A percentile compares a stretch with the other conserved stretches of the same genome.
Conservation (phyloP, 1,140 invertebrate genomes). For the Marisa cornuarietis region DNA sequence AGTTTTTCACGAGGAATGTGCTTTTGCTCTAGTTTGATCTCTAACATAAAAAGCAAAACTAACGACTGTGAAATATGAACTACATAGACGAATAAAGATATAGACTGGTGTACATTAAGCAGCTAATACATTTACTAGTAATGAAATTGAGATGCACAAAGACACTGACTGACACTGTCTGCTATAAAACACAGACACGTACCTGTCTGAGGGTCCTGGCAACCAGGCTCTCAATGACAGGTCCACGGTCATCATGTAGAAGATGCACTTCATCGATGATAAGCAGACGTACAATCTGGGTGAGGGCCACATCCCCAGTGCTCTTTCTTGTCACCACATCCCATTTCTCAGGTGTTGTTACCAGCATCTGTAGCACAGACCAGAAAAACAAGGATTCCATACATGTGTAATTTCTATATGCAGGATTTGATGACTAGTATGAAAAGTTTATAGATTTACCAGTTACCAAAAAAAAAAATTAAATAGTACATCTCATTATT, state of each 20-base stretch:
- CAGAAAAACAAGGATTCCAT: too few species aligned
- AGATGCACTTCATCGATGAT: slow-evolving; percentile 99
- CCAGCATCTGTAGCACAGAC: slow-evolving; percentile 77
- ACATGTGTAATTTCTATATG: too few species aligned
- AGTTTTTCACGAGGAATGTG: too few species aligned
- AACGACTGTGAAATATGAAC: background rate
- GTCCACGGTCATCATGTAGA: slow-evolving; percentile 95
- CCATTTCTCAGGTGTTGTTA: slow-evolving; percentile 99
- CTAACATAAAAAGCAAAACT: too few species aligned
- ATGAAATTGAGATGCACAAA: background rate
- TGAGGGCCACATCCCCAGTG: slow-evolving; percentile 88
- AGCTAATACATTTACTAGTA: background rate
- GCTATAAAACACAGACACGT: background rate
- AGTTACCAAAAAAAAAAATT: too few species aligned
- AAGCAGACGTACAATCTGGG: slow-evolving; percentile 89
- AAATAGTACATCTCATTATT: too few species aligned
- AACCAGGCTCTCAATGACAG: slow-evolving; percentile 96
- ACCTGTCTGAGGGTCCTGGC: slow-evolving; percentile 92
- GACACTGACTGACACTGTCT: background rate
- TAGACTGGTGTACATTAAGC: background rate
- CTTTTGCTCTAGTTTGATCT: too few species aligned
- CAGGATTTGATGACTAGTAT: too few species aligned
- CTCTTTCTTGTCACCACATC: slow-evolving; percentile 98
- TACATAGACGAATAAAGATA: background rate
- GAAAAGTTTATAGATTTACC: too few species aligned